Evolutionary conservation across 2,113 vertebrate genomes (phyloP), one percentile per base, ranked within the genome.

Genomic region (Spea bombifrons): DNA sequence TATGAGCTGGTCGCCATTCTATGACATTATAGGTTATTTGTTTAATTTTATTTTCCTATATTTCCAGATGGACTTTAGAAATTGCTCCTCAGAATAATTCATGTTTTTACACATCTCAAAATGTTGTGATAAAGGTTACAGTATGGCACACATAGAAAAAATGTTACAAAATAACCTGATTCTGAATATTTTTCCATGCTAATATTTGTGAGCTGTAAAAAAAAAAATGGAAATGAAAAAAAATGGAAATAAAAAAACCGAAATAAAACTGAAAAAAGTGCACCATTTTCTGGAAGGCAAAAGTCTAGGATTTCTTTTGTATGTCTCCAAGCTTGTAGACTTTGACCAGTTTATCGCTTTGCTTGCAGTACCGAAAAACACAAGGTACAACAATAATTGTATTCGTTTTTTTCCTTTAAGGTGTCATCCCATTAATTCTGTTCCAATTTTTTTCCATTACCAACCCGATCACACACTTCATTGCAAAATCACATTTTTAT

Each of bases 341-440:
- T 80, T 65, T 79, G 77, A 80, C 70, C 50, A 80, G 73, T 80
- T 80, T 80, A 80, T 80, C 77, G 67, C 50, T 67, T 13, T 73
- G 70, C 69, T 16, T 80, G 77, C 77, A 80, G 77, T 73, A 66
- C 77, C 61, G 8, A 73, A 80, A 79, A 61, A 76, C 67, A 48
- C 46, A 71, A 10, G 59, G 66, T 8, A 73, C 64, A 80, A 73
- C 77, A 66, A 67, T 71, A 48, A 53, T 47, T 63, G 6, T 49
- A 30, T 50, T n/a, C 15, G 49, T 73, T 79, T 73, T 44, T 73
- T 45, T 73, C 71, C 67, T 80, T 73, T 57, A 80, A 73, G 71
- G 77, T 80, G 71, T 49, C 67, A 64, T 59, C 61, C 64, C 63
- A 67, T 73, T 55, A 67, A 52, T 53, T 66, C 48, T 66, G 47